phyloP scores from a whole-genome alignment of 2,797 vertebrate species.

The Nothura maculosa region DNA sequence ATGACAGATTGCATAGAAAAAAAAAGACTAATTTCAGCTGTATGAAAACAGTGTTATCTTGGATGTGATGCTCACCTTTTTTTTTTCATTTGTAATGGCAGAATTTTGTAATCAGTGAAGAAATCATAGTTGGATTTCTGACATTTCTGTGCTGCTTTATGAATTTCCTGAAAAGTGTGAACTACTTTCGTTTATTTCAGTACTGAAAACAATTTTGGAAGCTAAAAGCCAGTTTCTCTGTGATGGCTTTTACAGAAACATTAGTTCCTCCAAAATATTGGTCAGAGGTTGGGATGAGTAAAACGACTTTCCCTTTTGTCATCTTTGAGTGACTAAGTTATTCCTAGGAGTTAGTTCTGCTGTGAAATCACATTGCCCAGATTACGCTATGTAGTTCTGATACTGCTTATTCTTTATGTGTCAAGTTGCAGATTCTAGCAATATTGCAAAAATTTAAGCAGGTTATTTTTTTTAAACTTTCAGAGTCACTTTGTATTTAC shows the following conservation, averaged over 20 bases:
- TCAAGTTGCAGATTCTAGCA: neutral
- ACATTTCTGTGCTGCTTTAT: slow-evolving; percentile 14
- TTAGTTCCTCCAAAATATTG: slow-evolving; percentile 11
- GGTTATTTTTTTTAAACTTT: neutral
- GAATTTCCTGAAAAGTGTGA: slow-evolving; percentile 66
- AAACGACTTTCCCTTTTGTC: slow-evolving; percentile 15
- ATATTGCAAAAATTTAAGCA: neutral
- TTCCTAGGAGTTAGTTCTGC: slow-evolving; percentile 25
- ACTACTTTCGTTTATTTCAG: neutral
- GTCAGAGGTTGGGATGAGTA: slow-evolving; percentile 13
- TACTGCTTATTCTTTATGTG: neutral
- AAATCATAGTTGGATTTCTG: neutral
- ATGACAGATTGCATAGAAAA: neutral
- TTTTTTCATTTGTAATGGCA: neutral
- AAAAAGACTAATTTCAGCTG: neutral
- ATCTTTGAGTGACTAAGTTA: slow-evolving; percentile 44
- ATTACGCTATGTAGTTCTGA: neutral
- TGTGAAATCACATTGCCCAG: slow-evolving; percentile 49
- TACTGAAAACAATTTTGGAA: slow-evolving; percentile 2
- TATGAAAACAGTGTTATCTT: neutral
- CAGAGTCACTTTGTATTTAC: neutral
- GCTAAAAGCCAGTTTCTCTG: slow-evolving; percentile 1
- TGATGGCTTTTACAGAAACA: slow-evolving; percentile 10
- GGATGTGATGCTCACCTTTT: neutral
- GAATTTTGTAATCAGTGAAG: neutral